Evolutionary conservation across 1,140 invertebrate species (phyloP).

Genomic region (Aculops lycopersici): DNA sequence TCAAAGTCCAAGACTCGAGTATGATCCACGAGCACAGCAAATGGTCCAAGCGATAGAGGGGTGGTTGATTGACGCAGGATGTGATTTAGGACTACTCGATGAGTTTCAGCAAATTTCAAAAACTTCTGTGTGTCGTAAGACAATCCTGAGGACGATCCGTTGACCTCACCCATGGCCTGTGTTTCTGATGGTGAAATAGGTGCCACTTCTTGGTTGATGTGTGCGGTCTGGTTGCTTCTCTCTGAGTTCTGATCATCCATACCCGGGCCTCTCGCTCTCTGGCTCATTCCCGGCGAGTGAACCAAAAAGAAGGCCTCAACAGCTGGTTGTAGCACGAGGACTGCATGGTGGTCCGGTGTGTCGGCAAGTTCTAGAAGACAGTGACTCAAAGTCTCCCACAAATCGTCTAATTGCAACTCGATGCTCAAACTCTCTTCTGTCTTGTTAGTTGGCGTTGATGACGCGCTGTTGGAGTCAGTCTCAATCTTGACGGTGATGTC

Average conservation of each 20-base stretch:
- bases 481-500: neutral
- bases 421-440: conserved; percentile 25
- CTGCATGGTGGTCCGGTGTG: conserved; percentile 64
- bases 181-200: conserved; percentile 17
- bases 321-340: conserved; percentile 59
- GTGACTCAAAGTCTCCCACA: conserved; percentile 48
- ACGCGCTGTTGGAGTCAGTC: too few species aligned
- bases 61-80: conserved; percentile 54
- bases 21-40: conserved; percentile 58
- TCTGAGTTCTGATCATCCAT: conserved; percentile 13
- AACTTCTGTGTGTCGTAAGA: conserved; percentile 28
- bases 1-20: conserved; percentile 66
- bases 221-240: conserved; percentile 22
- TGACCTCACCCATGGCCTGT: conserved; percentile 3
- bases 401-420: conserved; percentile 29
- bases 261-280: neutral
- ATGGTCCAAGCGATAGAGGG: conserved; percentile 53
- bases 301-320: conserved; percentile 73
- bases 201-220: conserved; percentile 21
- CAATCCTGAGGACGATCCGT: conserved; percentile 13
- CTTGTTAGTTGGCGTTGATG: conserved; percentile 17
- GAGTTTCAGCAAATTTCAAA: conserved; percentile 47
- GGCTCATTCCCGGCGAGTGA: conserved; percentile 25
- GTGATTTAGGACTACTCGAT: conserved; percentile 62
- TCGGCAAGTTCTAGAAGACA: conserved; percentile 48